phyloP scores from a whole-genome alignment of 2,113 vertebrate genomes.

The Nerophis lumbriciformis region DNA sequence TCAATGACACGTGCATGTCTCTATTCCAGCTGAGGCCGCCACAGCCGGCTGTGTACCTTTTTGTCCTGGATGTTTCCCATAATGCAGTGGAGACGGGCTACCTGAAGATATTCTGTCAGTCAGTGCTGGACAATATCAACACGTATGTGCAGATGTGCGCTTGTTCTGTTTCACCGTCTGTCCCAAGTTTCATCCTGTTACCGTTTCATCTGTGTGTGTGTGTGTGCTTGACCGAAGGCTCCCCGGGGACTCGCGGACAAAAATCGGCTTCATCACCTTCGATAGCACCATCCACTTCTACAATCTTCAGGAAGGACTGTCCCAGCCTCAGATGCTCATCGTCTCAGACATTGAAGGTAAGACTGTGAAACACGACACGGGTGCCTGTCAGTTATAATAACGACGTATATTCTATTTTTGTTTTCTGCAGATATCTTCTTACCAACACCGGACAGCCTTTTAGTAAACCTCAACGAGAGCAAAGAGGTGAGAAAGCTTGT shows the following conservation, averaged over 20 bases:
- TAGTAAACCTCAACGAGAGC: slow-evolving; percentile 96
- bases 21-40: slow-evolving; percentile 83
- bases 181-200: background rate
- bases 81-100: slow-evolving; percentile 95
- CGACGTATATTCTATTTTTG: slow-evolving; percentile 8
- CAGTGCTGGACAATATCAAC: slow-evolving; percentile 88
- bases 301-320: slow-evolving; percentile 95
- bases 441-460: slow-evolving; percentile 93
- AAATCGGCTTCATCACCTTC: slow-evolving; percentile 96
- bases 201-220: background rate
- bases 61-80: slow-evolving; percentile 92
- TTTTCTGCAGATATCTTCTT: slow-evolving; percentile 90
- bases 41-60: slow-evolving; percentile 95
- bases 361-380: background rate
- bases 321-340: slow-evolving; percentile 97
- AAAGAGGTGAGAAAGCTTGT: slow-evolving; percentile 84
- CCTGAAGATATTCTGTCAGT: slow-evolving; percentile 88
- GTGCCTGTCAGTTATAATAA: too few species aligned
- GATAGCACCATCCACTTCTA: slow-evolving; percentile 99
- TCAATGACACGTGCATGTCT: background rate
- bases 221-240: slow-evolving; percentile 70
- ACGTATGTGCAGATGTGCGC: slow-evolving; percentile 73
- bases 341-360: slow-evolving; percentile 97
- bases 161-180: background rate
- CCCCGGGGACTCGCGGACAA: slow-evolving; percentile 93